Percentiles rank a stretch among this genome's conserved stretches.
Evolutionary conservation across 2,113 vertebrate species (phyloP).

Genomic region (Rana temporaria): DNA sequence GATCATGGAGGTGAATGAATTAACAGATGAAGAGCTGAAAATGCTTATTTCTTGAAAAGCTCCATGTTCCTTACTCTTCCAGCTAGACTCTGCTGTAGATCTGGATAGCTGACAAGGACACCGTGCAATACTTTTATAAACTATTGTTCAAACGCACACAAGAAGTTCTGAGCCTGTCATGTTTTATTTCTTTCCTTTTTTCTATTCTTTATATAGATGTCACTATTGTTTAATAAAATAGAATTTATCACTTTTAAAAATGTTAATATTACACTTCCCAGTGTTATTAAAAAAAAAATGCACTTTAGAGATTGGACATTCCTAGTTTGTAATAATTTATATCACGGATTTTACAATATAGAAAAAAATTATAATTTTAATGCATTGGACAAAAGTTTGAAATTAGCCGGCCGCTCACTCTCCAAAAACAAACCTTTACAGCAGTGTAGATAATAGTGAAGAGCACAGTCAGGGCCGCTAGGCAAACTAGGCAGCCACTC

Average conservation of each 20-base stretch:
- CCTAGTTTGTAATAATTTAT: background rate
- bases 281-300: background rate
- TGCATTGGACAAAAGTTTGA: too few relatives aligned
- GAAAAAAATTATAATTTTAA: too few relatives aligned
- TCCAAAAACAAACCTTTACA: too few relatives aligned
- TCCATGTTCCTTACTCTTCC: too few relatives aligned
- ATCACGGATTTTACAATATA: too few relatives aligned
- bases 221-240: background rate
- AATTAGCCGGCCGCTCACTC: too few relatives aligned
- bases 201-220: constrained; percentile 1
- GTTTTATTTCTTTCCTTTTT: background rate
- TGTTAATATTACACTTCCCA: background rate
- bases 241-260: background rate
- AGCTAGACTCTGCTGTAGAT: background rate
- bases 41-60: constrained; percentile 68
- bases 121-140: background rate
- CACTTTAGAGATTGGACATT: background rate
- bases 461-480: too few relatives aligned
- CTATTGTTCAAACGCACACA: background rate
- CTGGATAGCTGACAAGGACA: background rate
- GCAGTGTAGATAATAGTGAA: too few relatives aligned
- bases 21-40: constrained; percentile 85
- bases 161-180: background rate
- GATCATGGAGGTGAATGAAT: constrained; percentile 90
- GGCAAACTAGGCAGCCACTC: too few relatives aligned